Conservation (phyloP, 2,888 invertebrate species). For the Odontothrips loti region DNA sequence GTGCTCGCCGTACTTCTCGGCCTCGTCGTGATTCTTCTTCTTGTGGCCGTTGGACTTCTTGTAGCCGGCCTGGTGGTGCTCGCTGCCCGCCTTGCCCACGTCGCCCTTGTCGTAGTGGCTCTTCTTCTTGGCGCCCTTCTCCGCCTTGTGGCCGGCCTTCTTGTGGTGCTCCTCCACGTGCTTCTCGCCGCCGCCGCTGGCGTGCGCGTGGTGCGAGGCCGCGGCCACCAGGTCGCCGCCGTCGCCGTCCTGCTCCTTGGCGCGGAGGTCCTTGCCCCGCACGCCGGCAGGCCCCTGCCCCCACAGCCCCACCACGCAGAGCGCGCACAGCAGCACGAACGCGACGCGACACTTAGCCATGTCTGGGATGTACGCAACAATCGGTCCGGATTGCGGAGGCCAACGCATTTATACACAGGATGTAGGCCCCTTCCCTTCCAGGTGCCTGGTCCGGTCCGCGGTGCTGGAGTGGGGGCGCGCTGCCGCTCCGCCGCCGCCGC, state of each 20-base stretch:
- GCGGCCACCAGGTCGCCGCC: slow-evolving; percentile 68
- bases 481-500: neutral
- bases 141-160: slow-evolving; percentile 69
- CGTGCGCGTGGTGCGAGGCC: slow-evolving; percentile 62
- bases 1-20: slow-evolving; percentile 59
- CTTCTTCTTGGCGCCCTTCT: slow-evolving; percentile 71
- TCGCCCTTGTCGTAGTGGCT: slow-evolving; percentile 76
- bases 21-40: slow-evolving; percentile 61
- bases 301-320: slow-evolving; percentile 31
- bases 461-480: neutral
- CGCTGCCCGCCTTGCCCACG: slow-evolving; percentile 70
- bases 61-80: slow-evolving; percentile 66
- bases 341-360: neutral
- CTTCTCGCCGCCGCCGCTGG: slow-evolving; percentile 69
- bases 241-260: slow-evolving; percentile 34
- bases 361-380: neutral
- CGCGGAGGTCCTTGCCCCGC: slow-evolving; percentile 35
- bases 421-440: neutral
- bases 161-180: slow-evolving; percentile 65
- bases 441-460: neutral
- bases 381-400: neutral
- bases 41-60: slow-evolving; percentile 60
- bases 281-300: slow-evolving; percentile 35
- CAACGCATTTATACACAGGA: slow-evolving; percentile 8
- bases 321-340: neutral